These are phyloP conservation scores for Bicyclus anynana DNA, from an alignment of 1,140 invertebrate species.

Conservation along the genomic window DNA sequence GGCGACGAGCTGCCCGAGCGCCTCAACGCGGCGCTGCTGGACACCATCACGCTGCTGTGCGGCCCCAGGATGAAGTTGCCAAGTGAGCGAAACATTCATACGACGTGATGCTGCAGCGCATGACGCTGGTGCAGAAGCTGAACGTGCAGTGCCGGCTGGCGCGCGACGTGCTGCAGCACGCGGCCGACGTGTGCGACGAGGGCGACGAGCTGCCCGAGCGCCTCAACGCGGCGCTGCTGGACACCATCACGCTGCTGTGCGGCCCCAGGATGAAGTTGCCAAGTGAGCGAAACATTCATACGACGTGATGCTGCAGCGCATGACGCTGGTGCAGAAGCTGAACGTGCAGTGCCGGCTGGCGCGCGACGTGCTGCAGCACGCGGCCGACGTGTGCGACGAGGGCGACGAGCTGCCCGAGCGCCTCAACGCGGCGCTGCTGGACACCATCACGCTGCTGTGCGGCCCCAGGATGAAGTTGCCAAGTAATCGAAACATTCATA, in stretches of 20 bases:
- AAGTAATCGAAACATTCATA: no score
- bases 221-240: conserved; percentile 43
- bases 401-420: conserved; percentile 37
- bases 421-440: conserved; percentile 43
- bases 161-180: conserved; percentile 51
- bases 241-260: conserved; percentile 54
- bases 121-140: conserved; percentile 56
- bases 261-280: conserved; percentile 51
- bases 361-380: conserved; percentile 51
- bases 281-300: no score
- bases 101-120: conserved; percentile 66
- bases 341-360: conserved; percentile 60
- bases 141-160: conserved; percentile 60
- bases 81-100: no score
- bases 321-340: conserved; percentile 56
- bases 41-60: conserved; percentile 54
- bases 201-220: conserved; percentile 37
- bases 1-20: conserved; percentile 37
- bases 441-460: conserved; percentile 54
- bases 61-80: conserved; percentile 51
- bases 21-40: conserved; percentile 43
- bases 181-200: conserved; percentile 45
- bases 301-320: conserved; percentile 66
- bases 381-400: conserved; percentile 45
- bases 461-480: conserved; percentile 51